Conservation (phyloP, 1,140 invertebrate species). For the Eriocheir sinensis region DNA sequence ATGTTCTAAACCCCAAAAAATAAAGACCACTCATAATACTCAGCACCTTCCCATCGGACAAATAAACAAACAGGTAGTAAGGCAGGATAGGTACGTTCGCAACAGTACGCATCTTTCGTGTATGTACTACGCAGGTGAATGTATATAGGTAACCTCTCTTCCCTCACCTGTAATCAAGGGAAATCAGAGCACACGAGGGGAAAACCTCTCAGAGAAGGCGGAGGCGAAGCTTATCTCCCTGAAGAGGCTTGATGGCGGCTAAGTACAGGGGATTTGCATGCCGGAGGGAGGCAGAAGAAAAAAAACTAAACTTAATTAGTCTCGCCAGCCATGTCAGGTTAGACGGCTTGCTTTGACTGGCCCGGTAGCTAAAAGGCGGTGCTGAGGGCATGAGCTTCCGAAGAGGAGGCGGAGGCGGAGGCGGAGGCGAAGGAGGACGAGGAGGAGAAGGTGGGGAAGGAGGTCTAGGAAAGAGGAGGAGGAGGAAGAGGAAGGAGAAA, state of each 20-base stretch:
- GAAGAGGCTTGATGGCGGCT: neutral
- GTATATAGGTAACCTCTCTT: no score
- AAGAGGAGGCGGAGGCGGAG: neutral
- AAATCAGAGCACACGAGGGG: neutral
- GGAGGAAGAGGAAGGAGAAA: neutral
- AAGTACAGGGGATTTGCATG: conserved; percentile 14
- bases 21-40: no score
- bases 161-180: neutral
- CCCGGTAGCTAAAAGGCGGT: neutral
- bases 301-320: conserved; percentile 1
- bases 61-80: no score
- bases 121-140: no score
- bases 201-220: neutral
- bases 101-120: no score
- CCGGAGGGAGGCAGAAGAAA: neutral
- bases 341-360: neutral
- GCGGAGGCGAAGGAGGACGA: neutral
- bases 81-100: no score
- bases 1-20: no score
- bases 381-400: no score
- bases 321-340: neutral
- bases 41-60: no score
- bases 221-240: neutral
- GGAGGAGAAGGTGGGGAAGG: neutral
- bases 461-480: neutral